These are phyloP conservation scores for Callaeas wilsoni DNA, from an alignment of 2,113 vertebrate genomes.

Conservation along the genomic window DNA sequence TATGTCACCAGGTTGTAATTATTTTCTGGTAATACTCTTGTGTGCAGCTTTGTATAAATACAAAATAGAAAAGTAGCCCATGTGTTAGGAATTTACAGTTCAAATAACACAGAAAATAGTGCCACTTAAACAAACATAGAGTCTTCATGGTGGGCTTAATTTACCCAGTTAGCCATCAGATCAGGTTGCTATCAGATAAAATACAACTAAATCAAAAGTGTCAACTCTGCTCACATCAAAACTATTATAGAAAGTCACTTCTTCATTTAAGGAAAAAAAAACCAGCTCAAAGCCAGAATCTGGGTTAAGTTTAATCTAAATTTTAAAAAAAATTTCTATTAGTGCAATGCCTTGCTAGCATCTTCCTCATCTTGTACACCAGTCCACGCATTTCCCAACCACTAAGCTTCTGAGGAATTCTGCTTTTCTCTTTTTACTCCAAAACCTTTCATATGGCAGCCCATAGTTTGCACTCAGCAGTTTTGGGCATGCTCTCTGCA, in stretches of 20 bases:
- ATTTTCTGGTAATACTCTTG: background rate
- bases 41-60: background rate
- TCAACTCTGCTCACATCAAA: background rate
- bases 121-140: background rate
- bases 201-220: background rate
- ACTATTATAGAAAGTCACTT: background rate
- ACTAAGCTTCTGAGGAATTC: background rate
- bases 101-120: background rate
- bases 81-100: background rate
- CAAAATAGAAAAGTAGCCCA: background rate
- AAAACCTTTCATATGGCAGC: background rate
- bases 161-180: background rate
- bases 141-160: background rate
- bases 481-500: background rate
- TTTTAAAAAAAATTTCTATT: background rate
- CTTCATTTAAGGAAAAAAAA: background rate
- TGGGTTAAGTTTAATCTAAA: background rate
- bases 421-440: background rate
- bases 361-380: background rate
- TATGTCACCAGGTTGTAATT: background rate
- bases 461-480: background rate
- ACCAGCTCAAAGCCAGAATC: background rate
- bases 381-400: background rate
- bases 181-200: background rate
- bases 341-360: background rate